These are phyloP conservation scores for Lophotis ruficrista DNA, from an alignment of 2,113 vertebrate genomes.

Conservation along the genomic window DNA sequence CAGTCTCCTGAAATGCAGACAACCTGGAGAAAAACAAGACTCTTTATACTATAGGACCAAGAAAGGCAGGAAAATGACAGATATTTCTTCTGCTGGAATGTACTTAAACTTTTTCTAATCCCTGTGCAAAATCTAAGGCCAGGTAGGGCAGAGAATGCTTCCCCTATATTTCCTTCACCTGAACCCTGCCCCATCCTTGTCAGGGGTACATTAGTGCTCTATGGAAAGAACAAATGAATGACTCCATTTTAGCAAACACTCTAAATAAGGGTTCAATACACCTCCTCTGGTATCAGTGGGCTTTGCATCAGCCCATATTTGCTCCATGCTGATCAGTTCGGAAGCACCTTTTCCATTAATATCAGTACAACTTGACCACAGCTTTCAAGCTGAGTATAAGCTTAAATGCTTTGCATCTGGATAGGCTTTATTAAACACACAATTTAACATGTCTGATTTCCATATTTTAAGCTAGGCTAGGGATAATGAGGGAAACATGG, in stretches of 20 bases:
- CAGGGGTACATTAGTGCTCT: neutral
- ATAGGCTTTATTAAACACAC: neutral
- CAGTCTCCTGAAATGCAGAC: neutral
- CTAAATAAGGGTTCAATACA: neutral
- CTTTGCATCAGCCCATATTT: neutral
- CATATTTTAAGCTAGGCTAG: neutral
- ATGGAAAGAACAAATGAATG: neutral
- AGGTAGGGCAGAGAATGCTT: neutral
- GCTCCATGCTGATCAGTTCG: neutral
- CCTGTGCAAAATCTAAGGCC: neutral
- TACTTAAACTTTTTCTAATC: neutral
- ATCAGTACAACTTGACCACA: neutral
- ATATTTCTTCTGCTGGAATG: neutral
- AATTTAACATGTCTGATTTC: neutral
- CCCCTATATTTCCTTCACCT: neutral
- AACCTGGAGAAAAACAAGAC: neutral
- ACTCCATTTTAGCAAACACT: neutral
- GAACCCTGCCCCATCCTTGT: neutral
- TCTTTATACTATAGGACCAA: neutral
- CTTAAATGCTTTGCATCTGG: neutral
- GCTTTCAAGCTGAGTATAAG: neutral
- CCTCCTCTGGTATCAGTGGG: rapidly evolving
- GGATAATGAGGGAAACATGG: neutral
- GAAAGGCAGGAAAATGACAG: neutral
- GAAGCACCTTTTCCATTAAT: neutral